phyloP scores from a whole-genome alignment of 2,797 vertebrate genomes.

The Limosa lapponica region DNA sequence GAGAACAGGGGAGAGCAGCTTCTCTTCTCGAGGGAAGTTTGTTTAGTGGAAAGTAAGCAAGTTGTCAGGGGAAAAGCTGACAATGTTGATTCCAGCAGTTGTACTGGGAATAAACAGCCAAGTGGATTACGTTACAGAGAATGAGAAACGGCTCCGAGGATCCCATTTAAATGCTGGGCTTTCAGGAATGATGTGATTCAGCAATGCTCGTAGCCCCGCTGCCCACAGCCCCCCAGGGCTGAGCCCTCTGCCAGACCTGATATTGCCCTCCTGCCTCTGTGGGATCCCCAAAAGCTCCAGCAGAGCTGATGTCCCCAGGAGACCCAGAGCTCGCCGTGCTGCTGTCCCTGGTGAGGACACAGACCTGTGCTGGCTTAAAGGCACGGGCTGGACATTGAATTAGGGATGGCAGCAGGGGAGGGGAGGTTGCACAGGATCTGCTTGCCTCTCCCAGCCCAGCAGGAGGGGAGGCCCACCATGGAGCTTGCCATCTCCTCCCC shows the following conservation, averaged over 20 bases:
- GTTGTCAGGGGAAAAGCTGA: constrained; percentile 82
- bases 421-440: fast-evolving
- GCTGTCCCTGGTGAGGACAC: neutral
- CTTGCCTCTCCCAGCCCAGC: neutral
- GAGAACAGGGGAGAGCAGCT: constrained; percentile 73
- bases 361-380: neutral
- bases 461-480: neutral
- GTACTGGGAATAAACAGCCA: constrained; percentile 82
- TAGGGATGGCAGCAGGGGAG: neutral
- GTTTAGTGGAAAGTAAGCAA: constrained; percentile 85
- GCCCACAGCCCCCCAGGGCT: neutral
- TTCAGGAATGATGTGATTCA: constrained; percentile 65
- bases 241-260: neutral
- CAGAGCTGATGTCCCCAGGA: neutral
- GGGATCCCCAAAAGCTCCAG: fast-evolving
- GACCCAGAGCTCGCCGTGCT: neutral
- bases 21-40: constrained; percentile 78
- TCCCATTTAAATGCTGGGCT: constrained; percentile 67
- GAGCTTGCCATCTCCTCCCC: neutral
- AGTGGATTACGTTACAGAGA: constrained; percentile 80
- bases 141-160: constrained; percentile 75
- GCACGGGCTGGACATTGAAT: neutral
- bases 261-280: fast-evolving
- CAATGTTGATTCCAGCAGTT: constrained; percentile 83
- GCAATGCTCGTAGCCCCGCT: neutral